Evolutionary conservation across 1,140 invertebrate genomes (phyloP), one percentile per base, ranked within the genome.

Genomic region (Zaprionus kolodkinae): DNA sequence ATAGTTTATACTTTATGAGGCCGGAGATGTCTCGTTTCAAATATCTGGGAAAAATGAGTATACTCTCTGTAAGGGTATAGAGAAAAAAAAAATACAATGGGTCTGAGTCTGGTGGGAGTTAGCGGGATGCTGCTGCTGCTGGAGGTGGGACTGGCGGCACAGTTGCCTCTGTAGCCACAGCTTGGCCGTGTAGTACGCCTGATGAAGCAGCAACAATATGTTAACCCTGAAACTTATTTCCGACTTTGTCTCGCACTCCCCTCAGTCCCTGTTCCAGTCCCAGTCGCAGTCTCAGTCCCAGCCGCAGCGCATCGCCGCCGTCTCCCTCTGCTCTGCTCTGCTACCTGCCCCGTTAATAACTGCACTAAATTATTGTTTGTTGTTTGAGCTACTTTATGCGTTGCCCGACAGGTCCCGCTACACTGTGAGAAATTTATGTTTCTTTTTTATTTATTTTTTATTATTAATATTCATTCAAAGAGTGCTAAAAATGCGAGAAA

Each of bases 161-260:
- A 55, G n/a, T 7, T n/a, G 27, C 27, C 11, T 9, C 7, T 35
- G 33, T 7, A 10, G 33, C 33, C 33, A 10, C 33, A 36, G 57
- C 30, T 45, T 60, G 17, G 40, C 43, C n/a, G 50, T 36, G 36
- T 66, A 62, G 30, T 64, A 79, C 83, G 76, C 79, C 76, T 79
- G 78, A 82, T 77, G 63, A 76, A 54, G 70, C 68, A 75, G 69
- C 85, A 83, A 91, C 87, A 92, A 92, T 89, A 91, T 91, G 91
- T 91, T 92, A 92, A 91, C 91, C 91, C 91, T 72, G 83, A 82
- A 81, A 81, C 71, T 76, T 81, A 45, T 45, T 45, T 45, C n/a
- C 40, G 40, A 45, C 13, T 15, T 15, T 59, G 21, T 40, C 35
- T 65, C 15, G 33, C 55, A 55, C n/a, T 10, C 25, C 55, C 15